Conservation (phyloP, 2,113 vertebrate species). For the Sclerurus mexicanus region DNA sequence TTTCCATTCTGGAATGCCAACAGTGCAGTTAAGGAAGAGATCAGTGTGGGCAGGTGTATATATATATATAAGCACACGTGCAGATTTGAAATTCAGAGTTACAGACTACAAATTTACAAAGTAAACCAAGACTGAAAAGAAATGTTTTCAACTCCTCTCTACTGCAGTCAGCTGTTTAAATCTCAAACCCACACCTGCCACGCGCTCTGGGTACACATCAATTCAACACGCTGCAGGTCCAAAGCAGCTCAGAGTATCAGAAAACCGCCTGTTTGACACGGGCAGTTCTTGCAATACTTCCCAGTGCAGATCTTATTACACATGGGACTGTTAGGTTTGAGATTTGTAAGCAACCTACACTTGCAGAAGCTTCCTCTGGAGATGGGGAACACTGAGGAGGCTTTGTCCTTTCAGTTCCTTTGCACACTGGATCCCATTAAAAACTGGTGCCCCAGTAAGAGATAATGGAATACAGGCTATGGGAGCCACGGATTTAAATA, state of each 20-base stretch:
- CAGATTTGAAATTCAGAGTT: neutral
- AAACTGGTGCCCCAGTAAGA: neutral
- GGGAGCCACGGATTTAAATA: neutral
- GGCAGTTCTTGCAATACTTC: neutral
- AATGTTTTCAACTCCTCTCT: neutral
- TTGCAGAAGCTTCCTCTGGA: neutral
- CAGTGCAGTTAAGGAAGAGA: neutral
- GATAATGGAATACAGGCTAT: neutral
- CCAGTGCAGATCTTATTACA: neutral
- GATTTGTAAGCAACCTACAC: neutral
- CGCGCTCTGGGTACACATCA: neutral
- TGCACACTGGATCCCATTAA: neutral
- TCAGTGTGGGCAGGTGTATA: neutral
- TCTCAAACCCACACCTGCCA: neutral
- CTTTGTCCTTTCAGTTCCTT: neutral
- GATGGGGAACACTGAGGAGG: neutral
- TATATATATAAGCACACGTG: fast-evolving
- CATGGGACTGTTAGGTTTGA: neutral
- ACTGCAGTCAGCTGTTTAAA: neutral
- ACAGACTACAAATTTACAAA: neutral
- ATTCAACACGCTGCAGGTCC: neutral
- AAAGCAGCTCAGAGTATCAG: neutral
- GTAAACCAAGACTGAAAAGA: neutral
- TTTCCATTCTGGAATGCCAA: neutral
- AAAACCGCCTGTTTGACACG: neutral